Base-by-base conservation (phyloP, 1,140 invertebrate species). In the Solen grandis region DNA sequence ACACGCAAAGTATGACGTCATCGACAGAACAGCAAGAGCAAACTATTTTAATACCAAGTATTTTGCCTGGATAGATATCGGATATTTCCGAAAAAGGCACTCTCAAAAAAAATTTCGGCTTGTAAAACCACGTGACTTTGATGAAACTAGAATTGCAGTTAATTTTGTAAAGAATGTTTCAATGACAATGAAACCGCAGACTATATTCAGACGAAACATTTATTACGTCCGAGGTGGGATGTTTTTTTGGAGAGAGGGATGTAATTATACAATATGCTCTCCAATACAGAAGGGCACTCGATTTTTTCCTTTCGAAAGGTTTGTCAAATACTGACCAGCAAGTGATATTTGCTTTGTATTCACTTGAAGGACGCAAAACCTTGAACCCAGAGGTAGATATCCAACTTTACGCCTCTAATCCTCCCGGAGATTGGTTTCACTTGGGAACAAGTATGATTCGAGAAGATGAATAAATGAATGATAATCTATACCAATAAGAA, bases 71-170 rank as follows among this genome's bases (percentile, higher is more conserved):
- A n/a, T n/a, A n/a, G n/a, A n/a, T n/a, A n/a, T n/a, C n/a, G n/a
- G n/a, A n/a, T n/a, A n/a, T n/a, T n/a, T n/a, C n/a, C n/a, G n/a
- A n/a, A n/a, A n/a, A n/a, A n/a, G n/a, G n/a, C n/a, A n/a, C n/a
- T n/a, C n/a, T n/a, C n/a, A 81, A 0, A 54, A 66, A 29, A 29
- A n/a, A 14, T 88, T 90, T 73, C 52, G 35, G 22, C 25, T 90
- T 27, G 38, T 41, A 8, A 31, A 79, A 27, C 87, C 87, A 10
- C 35, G 29, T 13, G 60, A 73, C 50, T n/a, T n/a, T n/a, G n/a
- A n/a, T n/a, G n/a, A n/a, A n/a, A n/a, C n/a, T n/a, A n/a, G n/a
- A n/a, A n/a, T 87, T 25, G 78, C 86, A 25, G 52, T 85, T 19
- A 87, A 80, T 46, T 54, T 68, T 36, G 35, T 87, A 0, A 5